Evolutionary conservation across 2,797 vertebrate species (phyloP).

Genomic region (Cephalopachus bancanus): DNA sequence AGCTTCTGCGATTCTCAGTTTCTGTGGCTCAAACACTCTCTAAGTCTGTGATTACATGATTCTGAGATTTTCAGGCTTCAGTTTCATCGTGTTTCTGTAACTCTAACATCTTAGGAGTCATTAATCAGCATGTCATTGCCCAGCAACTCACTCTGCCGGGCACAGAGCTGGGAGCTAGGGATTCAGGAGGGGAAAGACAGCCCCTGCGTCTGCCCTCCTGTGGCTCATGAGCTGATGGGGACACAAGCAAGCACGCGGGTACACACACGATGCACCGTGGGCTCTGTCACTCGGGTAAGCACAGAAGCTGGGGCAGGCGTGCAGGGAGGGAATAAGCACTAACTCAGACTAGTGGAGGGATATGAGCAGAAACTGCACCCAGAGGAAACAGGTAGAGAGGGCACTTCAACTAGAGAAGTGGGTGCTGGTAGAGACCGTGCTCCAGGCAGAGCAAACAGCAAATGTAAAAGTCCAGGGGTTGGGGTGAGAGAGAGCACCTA

Average conservation of each 20-base stretch:
- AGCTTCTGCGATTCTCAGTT: neutral
- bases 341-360: neutral
- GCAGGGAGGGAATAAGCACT: too few species aligned
- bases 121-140: neutral
- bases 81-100: neutral
- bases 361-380: neutral
- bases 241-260: neutral
- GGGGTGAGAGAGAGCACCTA: neutral
- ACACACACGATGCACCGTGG: neutral
- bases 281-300: too few species aligned
- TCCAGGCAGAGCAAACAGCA: neutral
- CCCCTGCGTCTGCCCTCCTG: neutral
- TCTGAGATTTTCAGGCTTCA: neutral
- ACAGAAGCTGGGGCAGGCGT: neutral
- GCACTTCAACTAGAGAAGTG: neutral
- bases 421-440: neutral
- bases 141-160: neutral
- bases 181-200: neutral
- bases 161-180: neutral
- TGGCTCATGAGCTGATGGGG: neutral
- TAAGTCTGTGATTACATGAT: neutral
- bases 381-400: neutral
- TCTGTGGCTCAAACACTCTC: neutral
- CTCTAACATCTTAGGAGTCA: neutral
- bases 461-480: slow-evolving; percentile 19